Base-by-base conservation (phyloP, 2,888 invertebrate genomes). In the Synanthedon myopaeformis region DNA sequence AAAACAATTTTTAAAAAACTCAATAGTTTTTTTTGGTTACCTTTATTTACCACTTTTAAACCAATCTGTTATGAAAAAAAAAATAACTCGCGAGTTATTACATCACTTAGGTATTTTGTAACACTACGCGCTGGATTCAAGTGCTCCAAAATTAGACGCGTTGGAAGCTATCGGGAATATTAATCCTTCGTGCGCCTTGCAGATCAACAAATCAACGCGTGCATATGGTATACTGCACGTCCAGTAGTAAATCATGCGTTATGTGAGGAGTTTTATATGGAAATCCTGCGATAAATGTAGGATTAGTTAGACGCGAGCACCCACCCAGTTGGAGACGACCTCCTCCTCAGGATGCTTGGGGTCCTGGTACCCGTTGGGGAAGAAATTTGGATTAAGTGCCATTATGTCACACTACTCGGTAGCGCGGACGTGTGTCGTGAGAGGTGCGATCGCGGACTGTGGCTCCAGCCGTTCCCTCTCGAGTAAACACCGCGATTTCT, bases 261-360 rank as follows among this genome's bases (percentile, higher is more conserved):
- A 45, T 14, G n/a, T 45, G n/a, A 45, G 13, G 45, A 45, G n/a
- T 14, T 13, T n/a, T n/a, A 13, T 45, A 45, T n/a, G 13, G 14
- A 12, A 8, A 45, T 45, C 45, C 3, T 49, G 49, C 12, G 12
- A 1, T 12, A 14, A 17, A 49, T 23, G 13, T 49, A 35, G 35
- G 14, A 17, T 49, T 17, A 49, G 11, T 17, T 49, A 17, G 12
- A 49, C 19, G 17, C 17, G 17, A 13, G 49, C 71, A 88, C 89
- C 80, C 89, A 90, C 90, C 90, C 90, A 90, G 70, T 89, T 89
- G 66, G 82, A 79, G 67, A 89, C 90, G 56, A 85, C 85, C 74
- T 90, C 90, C 60, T 90, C 90, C 59, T 90, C 90, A 58, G 79
- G 86, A 70, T 87, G 86, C 79, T 79, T 82, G 61, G 85, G 78